Evolutionary conservation across 1,140 invertebrate species (phyloP), one percentile per base, ranked within the genome.

Genomic region (Lasioglossum baleicum): DNA sequence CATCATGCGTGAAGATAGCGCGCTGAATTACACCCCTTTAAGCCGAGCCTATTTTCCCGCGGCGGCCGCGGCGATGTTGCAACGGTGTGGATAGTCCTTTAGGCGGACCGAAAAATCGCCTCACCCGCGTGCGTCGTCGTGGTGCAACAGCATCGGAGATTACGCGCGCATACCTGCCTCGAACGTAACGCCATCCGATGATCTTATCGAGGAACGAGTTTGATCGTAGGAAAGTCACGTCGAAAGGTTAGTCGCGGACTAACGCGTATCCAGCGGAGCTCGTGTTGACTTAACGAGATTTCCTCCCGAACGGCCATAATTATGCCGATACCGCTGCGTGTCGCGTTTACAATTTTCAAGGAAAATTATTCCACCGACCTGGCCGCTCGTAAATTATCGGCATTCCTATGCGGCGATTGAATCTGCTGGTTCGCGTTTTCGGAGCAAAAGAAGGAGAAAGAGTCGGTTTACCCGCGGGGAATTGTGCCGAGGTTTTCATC

Each of bases 1-100:
- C n/a, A n/a, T n/a, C n/a, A 80, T 87, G 86, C 86, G 83, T 88
- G 71, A 88, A 88, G 86, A 88, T 85, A 88, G 81, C 81, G 80
- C 69, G 68, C 7, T 44, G 77, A 71, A 87, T 80, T 80, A 81
- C 64, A 75, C 0, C 79, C 83, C 75, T n/a, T 68, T 44, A n/a
- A n/a, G n/a, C n/a, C n/a, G n/a, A n/a, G n/a, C n/a, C 60, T 35
- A 81, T 83, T 86, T 86, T 76, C 84, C 77, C 73, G 83, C 68
- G 72, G 53, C 4, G 31, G 1, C 31, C n/a, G 17, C 2, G 22
- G 70, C n/a, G n/a, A n/a, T n/a, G n/a, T n/a, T n/a, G n/a, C n/a
- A n/a, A n/a, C n/a, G n/a, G n/a, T n/a, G n/a, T n/a, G n/a, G n/a
- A n/a, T n/a, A n/a, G n/a, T n/a, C n/a, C n/a, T n/a, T n/a, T n/a